Evolutionary conservation across 2,888 invertebrate species (phyloP), one percentile per base, ranked within the genome.

Genomic region (Lysandra bellargus): DNA sequence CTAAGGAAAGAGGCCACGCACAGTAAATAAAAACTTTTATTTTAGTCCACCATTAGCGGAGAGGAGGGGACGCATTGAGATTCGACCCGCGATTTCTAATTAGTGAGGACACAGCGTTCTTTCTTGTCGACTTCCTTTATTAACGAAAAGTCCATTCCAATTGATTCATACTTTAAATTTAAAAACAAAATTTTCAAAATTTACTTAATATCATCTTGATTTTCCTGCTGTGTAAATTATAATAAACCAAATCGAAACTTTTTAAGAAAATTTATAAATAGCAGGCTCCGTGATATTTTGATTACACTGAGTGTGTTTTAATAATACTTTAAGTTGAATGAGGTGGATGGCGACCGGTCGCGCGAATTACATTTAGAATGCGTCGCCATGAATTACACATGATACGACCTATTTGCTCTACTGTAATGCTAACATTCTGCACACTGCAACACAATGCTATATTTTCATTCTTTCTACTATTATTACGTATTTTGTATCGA

Each of bases 1-100:
- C 85, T 83, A 84, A 85, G 87, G 87, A 87, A 86, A 88, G 88
- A 87, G 87, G 86, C 88, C 88, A 92, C 91, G 92, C 91, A 92
- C 92, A 89, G 90, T 91, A 93, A 93, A 92, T 92, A 93, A 90
- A 92, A 93, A 93, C 92, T 94, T 93, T 93, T 93, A 92, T 93
- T 93, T 90, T 89, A 89, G 89, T 89, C 87, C 86, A 85, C 91
- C 90, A 90, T 92, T 90, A 91, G 88, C 86, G 85, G 86, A 86
- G 84, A 86, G 86, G 57, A 57, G 84, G 88, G 86, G 88, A 89
- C 87, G 88, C 91, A 93, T 93, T 93, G 91, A 89, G 92, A 94
- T 93, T 93, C 93, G 89, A 90, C 87, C 90, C 91, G 90, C 89
- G 90, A 91, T 89, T 92, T 91, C 91, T 92, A 93, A 94, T 94